These are phyloP conservation scores for Hydropsyche tenuis DNA, from an alignment of 1,140 invertebrate genomes.

Conservation along the genomic window DNA sequence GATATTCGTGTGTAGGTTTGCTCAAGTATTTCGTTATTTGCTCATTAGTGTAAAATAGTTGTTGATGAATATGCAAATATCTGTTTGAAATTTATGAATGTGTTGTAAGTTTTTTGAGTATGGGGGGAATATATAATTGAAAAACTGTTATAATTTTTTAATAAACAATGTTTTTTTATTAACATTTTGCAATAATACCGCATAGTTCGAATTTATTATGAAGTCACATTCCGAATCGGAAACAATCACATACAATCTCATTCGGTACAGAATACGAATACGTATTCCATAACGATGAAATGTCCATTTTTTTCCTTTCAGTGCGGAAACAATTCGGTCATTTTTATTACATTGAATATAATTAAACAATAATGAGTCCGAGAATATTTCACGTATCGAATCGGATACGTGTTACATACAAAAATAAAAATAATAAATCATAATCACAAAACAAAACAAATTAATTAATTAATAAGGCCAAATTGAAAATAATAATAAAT, in stretches of 20 bases:
- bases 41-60: too few relatives aligned
- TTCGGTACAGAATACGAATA: conserved; percentile 22
- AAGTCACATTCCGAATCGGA: conserved; percentile 46
- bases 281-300: not conserved
- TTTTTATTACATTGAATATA: not conserved
- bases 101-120: not conserved
- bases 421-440: conserved; percentile 13
- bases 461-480: conserved; percentile 25
- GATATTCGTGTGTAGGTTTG: too few relatives aligned
- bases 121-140: conserved; percentile 5
- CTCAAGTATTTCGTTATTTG: too few relatives aligned
- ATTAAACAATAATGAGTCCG: not conserved
- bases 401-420: conserved; percentile 3
- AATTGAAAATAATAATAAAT: conserved; percentile 29
- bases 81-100: too few relatives aligned
- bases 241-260: conserved; percentile 46
- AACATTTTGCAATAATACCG: conserved; percentile 46
- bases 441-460: not conserved
- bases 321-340: conserved; percentile 6
- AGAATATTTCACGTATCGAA: conserved; percentile 4
- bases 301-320: conserved; percentile 7
- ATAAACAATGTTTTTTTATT: conserved; percentile 50
- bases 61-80: too few relatives aligned
- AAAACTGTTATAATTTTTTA: conserved; percentile 36
- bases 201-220: conserved; percentile 45